Evolutionary conservation across 2,797 vertebrate species (phyloP), one percentile per base, ranked within the genome.

Genomic region (Enteromius afrohamiltoni): DNA sequence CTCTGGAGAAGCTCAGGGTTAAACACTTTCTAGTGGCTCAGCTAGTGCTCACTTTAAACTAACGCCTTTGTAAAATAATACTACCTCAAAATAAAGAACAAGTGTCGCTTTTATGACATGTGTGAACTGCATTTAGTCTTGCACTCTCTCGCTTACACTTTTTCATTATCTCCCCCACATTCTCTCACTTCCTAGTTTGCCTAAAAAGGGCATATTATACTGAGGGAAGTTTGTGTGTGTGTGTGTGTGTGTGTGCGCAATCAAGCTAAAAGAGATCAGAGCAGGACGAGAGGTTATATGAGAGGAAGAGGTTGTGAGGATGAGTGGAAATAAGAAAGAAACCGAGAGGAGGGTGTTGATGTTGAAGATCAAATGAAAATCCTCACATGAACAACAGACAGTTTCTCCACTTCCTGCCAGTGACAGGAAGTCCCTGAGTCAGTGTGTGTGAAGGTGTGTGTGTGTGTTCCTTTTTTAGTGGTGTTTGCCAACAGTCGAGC

Each of bases 371-470:
- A 77, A 31, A 62, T 45, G 16, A 80, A 23, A 67, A 40, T 76
- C 8, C 40, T 45, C 42, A 55, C 34, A 64, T 64, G 10, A 53
- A 16, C 71, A 60, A 58, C 62, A 82, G 68, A 84, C 83, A 53
- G 81, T 77, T 80, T 83, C 69, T 80, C 75, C 70, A 82, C 82
- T 86, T 85, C 85, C 85, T 89, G 86, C 71, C 69, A 78, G 19
- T 62, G 58, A 75, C 58, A 82, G 65, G 75, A 80, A 83, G 84
- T 83, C 67, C 62, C 58, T 29, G 49, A 71, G 65, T 82, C 86
- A 88, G 58, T 62, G 58, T 62, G 58, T 62, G 58, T 62, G 31
- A 31, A 31, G 31, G 55, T 4, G 10, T 19, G 49, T 40, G 55
- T 8, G 14, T 64, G 31, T 65, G 21, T 76, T 17, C 21, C 11